Percentiles rank a stretch among this genome's conserved stretches.
Evolutionary conservation across 2,888 invertebrate genomes (phyloP).

Genomic region (Globia sparganii): DNA sequence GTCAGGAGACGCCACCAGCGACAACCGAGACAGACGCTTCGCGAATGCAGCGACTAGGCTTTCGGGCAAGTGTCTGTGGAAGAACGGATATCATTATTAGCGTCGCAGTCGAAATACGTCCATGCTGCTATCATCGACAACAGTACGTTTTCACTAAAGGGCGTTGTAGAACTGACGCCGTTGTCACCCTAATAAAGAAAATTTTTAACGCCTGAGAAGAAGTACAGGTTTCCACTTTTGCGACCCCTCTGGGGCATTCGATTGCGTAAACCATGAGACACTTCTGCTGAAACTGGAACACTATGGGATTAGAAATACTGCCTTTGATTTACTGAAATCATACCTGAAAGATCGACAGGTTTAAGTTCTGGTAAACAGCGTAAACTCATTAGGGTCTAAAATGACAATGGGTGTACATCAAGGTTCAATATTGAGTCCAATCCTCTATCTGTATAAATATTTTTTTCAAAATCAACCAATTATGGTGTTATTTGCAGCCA

Average conservation of each 20-base stretch:
- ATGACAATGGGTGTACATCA: no score
- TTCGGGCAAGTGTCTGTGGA: slow-evolving; percentile 95
- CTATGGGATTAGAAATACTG: no score
- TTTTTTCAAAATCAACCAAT: no score
- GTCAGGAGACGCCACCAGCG: slow-evolving; percentile 95
- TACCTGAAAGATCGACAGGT: neutral
- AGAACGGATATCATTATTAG: neutral
- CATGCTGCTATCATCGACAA: neutral
- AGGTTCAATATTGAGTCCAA: no score
- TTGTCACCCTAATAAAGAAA: neutral
- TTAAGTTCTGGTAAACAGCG: no score
- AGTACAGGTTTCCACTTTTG: neutral
- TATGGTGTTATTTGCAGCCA: no score
- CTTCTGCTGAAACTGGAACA: neutral
- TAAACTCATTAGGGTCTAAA: no score
- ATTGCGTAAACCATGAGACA: neutral
- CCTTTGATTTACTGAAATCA: neutral
- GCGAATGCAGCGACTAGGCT: slow-evolving; percentile 97
- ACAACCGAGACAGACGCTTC: slow-evolving; percentile 96
- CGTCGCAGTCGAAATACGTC: neutral
- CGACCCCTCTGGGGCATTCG: neutral
- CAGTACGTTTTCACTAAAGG: neutral
- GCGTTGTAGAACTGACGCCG: neutral
- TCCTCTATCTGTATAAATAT: no score
- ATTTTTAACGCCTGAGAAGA: neutral